These are phyloP conservation scores for Mirounga angustirostris DNA, from an alignment of 2,113 vertebrate genomes.

Conservation along the genomic window DNA sequence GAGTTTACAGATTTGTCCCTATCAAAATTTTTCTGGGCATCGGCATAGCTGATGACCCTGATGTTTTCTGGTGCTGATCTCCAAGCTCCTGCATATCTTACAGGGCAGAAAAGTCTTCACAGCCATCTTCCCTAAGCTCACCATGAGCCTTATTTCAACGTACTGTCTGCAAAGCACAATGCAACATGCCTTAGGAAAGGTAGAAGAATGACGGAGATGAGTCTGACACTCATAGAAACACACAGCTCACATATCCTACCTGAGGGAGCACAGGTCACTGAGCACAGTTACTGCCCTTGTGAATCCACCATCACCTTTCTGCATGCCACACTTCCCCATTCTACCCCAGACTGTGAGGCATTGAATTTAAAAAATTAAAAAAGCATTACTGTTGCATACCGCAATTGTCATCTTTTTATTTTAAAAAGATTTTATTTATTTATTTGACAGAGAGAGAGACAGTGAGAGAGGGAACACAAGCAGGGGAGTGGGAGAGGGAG, in stretches of 20 bases:
- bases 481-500: too few relatives aligned
- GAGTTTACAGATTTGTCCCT: background rate
- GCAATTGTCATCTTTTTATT: too few relatives aligned
- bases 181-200: background rate
- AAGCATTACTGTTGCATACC: too few relatives aligned
- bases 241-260: too few relatives aligned
- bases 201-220: accelerated
- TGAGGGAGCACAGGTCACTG: background rate
- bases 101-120: background rate
- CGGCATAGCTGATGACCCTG: accelerated
- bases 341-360: too few relatives aligned
- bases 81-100: background rate
- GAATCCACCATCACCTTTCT: background rate
- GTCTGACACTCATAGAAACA: background rate
- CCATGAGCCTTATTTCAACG: background rate
- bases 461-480: too few relatives aligned
- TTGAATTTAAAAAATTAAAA: too few relatives aligned
- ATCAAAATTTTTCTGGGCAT: background rate
- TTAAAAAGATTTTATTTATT: too few relatives aligned
- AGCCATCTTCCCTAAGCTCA: background rate
- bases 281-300: too few relatives aligned
- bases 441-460: too few relatives aligned
- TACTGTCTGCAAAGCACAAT: background rate
- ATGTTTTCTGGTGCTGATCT: background rate
- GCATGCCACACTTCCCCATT: background rate